Conservation (phyloP, 2,888 invertebrate species). For the Perizoma flavofasciatum region DNA sequence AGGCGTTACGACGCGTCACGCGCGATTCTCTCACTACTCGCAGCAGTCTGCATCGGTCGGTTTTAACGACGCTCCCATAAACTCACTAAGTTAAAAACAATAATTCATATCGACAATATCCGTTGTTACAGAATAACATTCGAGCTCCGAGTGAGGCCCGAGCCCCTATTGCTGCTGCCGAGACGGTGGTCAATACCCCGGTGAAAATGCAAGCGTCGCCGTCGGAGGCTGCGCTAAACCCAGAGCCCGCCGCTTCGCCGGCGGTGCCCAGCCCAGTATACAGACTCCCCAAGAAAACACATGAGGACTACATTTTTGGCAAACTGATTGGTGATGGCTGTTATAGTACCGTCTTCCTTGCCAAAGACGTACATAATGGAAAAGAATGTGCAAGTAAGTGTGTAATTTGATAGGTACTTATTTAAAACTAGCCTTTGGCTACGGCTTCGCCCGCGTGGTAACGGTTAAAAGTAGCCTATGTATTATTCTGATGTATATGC, state of each 20-base stretch:
- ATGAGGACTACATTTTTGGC: slow-evolving; percentile 97
- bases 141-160: slow-evolving; percentile 70
- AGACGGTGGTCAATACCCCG: slow-evolving; percentile 77
- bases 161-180: slow-evolving; percentile 83
- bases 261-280: slow-evolving; percentile 66
- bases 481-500: too few relatives aligned
- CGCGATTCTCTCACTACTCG: slow-evolving; percentile 42
- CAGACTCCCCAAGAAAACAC: slow-evolving; percentile 86
- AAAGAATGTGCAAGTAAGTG: slow-evolving; percentile 97
- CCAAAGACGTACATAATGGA: slow-evolving; percentile 94
- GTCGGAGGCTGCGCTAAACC: slow-evolving; percentile 69
- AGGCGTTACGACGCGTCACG: slow-evolving; percentile 57
- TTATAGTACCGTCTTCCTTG: slow-evolving; percentile 97
- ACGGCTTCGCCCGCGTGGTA: too few relatives aligned
- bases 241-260: slow-evolving; percentile 68
- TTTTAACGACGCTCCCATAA: slow-evolving; percentile 41
- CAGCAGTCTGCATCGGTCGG: slow-evolving; percentile 43
- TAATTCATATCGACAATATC: slow-evolving; percentile 25
- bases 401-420: neutral
- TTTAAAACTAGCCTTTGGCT: too few relatives aligned
- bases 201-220: slow-evolving; percentile 80
- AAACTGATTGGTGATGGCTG: slow-evolving; percentile 98
- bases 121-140: slow-evolving; percentile 72
- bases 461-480: too few relatives aligned
- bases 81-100: slow-evolving; percentile 32